phyloP scores from a whole-genome alignment of 2,888 invertebrate genomes.

The Corbicula japonica region DNA sequence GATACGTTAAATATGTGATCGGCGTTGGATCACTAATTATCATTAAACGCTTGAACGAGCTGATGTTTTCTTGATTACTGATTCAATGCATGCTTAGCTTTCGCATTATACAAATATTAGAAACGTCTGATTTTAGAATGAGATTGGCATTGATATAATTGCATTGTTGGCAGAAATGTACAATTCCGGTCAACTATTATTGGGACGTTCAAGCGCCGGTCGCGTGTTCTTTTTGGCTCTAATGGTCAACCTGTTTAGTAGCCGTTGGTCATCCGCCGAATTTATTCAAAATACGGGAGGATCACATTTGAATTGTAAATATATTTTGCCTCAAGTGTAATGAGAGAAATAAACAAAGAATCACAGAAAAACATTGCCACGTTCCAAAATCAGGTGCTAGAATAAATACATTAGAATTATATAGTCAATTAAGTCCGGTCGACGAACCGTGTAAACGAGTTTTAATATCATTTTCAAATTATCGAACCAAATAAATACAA shows the following conservation, averaged over 20 bases:
- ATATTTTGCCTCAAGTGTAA: conserved; percentile 31
- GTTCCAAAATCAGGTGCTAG: conserved; percentile 33
- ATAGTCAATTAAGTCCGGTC: conserved; percentile 34
- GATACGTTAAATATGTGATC: conserved; percentile 72
- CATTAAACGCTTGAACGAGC: conserved; percentile 36
- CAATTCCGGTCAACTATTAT: conserved; percentile 12
- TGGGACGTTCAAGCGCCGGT: conserved; percentile 17
- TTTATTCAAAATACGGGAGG: conserved; percentile 26
- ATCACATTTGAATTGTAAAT: conserved; percentile 52
- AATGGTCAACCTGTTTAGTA: conserved; percentile 40
- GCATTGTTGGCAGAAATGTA: conserved; percentile 29
- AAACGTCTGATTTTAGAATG: conserved; percentile 21
- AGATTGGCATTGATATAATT: conserved; percentile 42
- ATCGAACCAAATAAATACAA: not conserved
- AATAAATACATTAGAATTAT: conserved; percentile 39
- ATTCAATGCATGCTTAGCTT: conserved; percentile 36
- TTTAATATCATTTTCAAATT: conserved; percentile 1
- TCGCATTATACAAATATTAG: conserved; percentile 31
- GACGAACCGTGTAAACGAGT: conserved; percentile 34
- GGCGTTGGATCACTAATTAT: conserved; percentile 45
- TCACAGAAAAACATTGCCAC: conserved; percentile 21
- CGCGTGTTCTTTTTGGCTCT: conserved; percentile 32
- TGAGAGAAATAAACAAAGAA: conserved; percentile 48
- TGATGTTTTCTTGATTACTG: conserved; percentile 44
- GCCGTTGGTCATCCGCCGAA: conserved; percentile 43